A percentile compares a stretch with the other conserved stretches of the same genome.
These are phyloP conservation scores for Zaprionus obscuricornis DNA, from an alignment of 2,888 invertebrate genomes.

Conservation along the genomic window DNA sequence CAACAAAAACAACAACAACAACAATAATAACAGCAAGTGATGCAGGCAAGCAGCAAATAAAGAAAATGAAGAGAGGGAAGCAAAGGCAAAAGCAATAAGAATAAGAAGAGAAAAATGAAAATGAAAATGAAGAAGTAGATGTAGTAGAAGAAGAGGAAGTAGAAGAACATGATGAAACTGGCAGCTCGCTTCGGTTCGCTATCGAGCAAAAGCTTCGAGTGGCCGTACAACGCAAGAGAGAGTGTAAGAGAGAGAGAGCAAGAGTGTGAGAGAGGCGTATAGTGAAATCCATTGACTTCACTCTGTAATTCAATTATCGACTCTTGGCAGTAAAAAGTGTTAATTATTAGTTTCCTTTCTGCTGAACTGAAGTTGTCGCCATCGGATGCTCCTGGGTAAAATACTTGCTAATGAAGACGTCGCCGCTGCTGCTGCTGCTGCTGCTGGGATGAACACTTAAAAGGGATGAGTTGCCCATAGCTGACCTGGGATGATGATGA, in stretches of 20 bases:
- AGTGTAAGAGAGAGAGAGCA: conserved; percentile 1
- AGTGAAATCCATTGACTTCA: conserved; percentile 70
- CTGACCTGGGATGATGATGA: no score
- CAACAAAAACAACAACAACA: conserved; percentile 39
- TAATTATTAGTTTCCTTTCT: conserved; percentile 76
- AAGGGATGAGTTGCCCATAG: no score
- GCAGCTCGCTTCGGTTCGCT: no score
- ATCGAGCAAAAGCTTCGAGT: no score
- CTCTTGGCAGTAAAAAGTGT: conserved; percentile 78
- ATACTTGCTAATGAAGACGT: conserved; percentile 67
- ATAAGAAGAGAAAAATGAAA: background rate
- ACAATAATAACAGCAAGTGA: no score
- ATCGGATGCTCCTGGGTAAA: conserved; percentile 20
- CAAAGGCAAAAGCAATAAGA: conserved; percentile 2
- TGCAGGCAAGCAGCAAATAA: no score
- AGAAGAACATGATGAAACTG: conserved; percentile 41
- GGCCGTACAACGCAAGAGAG: no score
- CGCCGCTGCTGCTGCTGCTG: conserved; percentile 19
- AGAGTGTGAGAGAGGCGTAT: conserved; percentile 8
- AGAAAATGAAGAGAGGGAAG: conserved; percentile 23
- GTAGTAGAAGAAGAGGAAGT: conserved; percentile 8
- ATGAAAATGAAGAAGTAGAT: no score
- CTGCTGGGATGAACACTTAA: background rate
- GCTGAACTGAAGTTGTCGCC: conserved; percentile 46
- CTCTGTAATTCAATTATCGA: conserved; percentile 78